Base-by-base conservation (phyloP, 2,888 invertebrate genomes). In the Myathropa florea region DNA sequence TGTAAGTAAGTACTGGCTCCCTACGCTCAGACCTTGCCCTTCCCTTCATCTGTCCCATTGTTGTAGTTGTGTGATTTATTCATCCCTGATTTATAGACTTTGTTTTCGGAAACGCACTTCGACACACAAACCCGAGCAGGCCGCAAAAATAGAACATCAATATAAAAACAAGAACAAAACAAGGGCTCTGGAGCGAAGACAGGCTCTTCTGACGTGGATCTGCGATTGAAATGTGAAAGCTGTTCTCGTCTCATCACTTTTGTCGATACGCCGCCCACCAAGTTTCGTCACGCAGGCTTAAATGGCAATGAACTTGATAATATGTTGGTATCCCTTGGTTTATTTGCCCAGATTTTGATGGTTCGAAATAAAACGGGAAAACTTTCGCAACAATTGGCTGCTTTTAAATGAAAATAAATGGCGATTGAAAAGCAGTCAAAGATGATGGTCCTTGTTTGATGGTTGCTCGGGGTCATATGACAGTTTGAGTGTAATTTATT, bases 1-100 rank as follows among this genome's bases (percentile, higher is more conserved):
- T 70, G 68, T 68, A 57, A 77, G 68, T 78, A 70, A 78, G 78
- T 64, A 64, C 71, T 78, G 28, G 4, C 18, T 30, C 53, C 60
- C 18, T 18, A n/a, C 12, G 14, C 57, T 30, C 57, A 4, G 3
- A n/a, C 30, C 12, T 12, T 12, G 3, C 33, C 21, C 53, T n/a
- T n/a, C n/a, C n/a, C n/a, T n/a, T n/a, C n/a, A n/a, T n/a, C 23
- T 18, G 3, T 14, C 3, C 28, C 24, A 59, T 60, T 53, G 28
- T 71, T 64, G 78, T 63, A 57, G 63, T 64, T 57, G 63, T 71
- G 70, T 70, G 70, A 78, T 70, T 78, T 78, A 78, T 78, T 78
- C 70, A 78, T 78, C 55, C 39, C 63, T 78, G 70, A 71, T 78
- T 78, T 78, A 78, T 78, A 36, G 71, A 71, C 70, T 64, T 39